Evolutionary conservation across 2,113 vertebrate genomes (phyloP).

Genomic region (Mesocricetus auratus): DNA sequence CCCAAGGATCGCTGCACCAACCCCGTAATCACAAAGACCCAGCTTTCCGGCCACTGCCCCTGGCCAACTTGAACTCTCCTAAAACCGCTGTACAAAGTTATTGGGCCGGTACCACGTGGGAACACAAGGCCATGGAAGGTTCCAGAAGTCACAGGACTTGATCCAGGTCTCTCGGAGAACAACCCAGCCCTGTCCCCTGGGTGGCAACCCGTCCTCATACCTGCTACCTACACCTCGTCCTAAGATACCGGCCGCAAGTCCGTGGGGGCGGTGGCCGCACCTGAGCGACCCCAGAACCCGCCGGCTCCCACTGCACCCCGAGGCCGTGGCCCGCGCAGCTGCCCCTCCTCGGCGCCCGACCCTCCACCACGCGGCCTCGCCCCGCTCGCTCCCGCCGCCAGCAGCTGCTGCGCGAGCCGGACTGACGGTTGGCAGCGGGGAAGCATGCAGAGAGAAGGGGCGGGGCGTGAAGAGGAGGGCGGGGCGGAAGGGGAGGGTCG

Average conservation of each 20-base stretch:
- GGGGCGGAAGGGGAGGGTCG: not conserved
- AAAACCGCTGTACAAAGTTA: not conserved
- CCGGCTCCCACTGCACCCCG: slow-evolving; percentile 43
- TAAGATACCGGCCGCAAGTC: slow-evolving; percentile 34
- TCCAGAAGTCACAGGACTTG: not conserved
- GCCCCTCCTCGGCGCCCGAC: not conserved
- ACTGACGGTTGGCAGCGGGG: not conserved
- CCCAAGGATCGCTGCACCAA: not conserved
- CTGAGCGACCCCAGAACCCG: not conserved
- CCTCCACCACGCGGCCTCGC: not conserved
- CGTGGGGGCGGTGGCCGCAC: slow-evolving; percentile 56
- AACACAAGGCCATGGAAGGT: not conserved
- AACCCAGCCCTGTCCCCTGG: not conserved
- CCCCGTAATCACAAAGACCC: not conserved
- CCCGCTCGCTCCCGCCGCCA: not conserved
- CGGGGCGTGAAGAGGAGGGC: not conserved
- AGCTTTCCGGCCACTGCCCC: not conserved
- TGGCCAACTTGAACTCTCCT: not conserved
- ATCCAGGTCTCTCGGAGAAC: not conserved
- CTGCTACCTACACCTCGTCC: slow-evolving; percentile 62
- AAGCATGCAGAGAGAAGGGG: not conserved
- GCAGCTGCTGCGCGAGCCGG: not conserved
- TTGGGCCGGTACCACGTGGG: not conserved
- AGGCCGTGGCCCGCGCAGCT: not conserved
- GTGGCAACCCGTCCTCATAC: not conserved